A percentile compares a stretch with the other conserved stretches of the same genome.
Evolutionary conservation across 2,797 vertebrate genomes (phyloP).

Genomic region (Huso huso): DNA sequence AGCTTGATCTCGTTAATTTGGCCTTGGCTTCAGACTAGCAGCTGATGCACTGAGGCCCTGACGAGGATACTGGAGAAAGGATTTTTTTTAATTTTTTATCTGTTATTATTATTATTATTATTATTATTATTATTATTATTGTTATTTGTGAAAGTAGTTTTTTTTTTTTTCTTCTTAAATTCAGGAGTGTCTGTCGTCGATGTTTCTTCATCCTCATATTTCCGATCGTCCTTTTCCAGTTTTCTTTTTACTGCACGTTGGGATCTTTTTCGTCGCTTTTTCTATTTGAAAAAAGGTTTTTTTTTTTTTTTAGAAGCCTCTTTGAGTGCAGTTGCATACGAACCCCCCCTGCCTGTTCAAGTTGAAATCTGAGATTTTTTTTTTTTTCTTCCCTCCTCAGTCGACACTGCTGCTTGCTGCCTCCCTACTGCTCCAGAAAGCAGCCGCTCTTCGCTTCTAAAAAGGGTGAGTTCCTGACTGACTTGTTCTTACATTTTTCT

Average conservation of each 20-base stretch:
- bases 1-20: constrained; percentile 37
- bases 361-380: constrained; percentile 7
- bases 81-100: background rate
- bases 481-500: constrained; percentile 24
- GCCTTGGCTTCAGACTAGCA: constrained; percentile 45
- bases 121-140: background rate
- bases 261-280: constrained; percentile 14
- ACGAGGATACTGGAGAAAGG: constrained; percentile 18
- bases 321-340: no score
- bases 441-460: constrained; percentile 36
- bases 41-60: constrained; percentile 27
- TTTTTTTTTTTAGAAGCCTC: background rate
- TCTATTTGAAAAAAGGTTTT: constrained; percentile 26
- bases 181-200: no score
- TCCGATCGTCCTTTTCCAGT: background rate
- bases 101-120: no score
- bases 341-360: background rate
- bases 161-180: no score
- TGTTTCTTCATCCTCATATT: constrained; percentile 5
- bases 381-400: constrained; percentile 2
- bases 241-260: background rate
- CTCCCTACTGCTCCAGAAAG: constrained; percentile 28
- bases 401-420: constrained; percentile 1
- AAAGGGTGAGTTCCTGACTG: constrained; percentile 50
- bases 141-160: no score